phyloP scores from a whole-genome alignment of 1,140 invertebrate genomes.

The Globodera ellingtonae region DNA sequence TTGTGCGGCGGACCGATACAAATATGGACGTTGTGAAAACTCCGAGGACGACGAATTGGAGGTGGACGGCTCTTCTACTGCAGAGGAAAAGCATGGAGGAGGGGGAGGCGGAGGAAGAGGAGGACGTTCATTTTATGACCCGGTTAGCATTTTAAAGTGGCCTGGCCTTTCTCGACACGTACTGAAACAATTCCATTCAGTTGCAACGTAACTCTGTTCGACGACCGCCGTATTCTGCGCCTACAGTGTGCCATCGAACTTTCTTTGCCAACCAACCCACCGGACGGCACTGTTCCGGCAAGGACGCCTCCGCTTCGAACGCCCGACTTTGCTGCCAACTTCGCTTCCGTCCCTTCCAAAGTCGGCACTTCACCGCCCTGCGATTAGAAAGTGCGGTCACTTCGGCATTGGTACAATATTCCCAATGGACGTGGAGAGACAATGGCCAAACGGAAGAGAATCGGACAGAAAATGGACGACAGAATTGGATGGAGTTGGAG shows the following conservation, averaged over 20 bases:
- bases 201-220: background rate
- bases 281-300: slow-evolving; percentile 26
- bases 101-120: background rate
- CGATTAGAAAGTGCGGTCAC: slow-evolving; percentile 25
- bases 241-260: slow-evolving; percentile 34
- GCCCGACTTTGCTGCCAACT: slow-evolving; percentile 34
- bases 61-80: background rate
- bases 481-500: slow-evolving; percentile 27
- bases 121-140: too few species aligned
- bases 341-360: slow-evolving; percentile 24
- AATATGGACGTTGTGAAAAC: slow-evolving; percentile 34
- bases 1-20: slow-evolving; percentile 47
- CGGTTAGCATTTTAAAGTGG: background rate
- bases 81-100: background rate
- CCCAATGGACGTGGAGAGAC: slow-evolving; percentile 22
- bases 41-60: slow-evolving; percentile 12
- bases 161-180: background rate
- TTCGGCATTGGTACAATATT: slow-evolving; percentile 32
- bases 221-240: background rate
- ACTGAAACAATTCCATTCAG: background rate
- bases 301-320: slow-evolving; percentile 5
- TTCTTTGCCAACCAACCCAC: slow-evolving; percentile 40
- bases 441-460: slow-evolving; percentile 9
- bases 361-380: slow-evolving; percentile 32
- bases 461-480: background rate